Percentiles rank a stretch among this genome's conserved stretches.
These are phyloP conservation scores for Otus sunia DNA, from an alignment of 2,113 vertebrate species.

Conservation along the genomic window DNA sequence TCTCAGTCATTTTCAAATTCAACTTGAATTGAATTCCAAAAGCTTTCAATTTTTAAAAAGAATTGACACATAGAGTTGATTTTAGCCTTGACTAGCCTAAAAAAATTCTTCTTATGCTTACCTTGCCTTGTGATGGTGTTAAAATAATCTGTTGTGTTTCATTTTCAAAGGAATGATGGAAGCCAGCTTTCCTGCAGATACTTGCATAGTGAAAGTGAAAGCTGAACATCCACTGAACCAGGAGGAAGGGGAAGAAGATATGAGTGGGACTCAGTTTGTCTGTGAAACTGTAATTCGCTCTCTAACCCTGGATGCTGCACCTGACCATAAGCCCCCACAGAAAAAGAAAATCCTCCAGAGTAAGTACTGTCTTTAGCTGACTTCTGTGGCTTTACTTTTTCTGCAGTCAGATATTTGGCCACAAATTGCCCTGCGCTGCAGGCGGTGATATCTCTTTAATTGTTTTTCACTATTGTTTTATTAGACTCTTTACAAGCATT, in stretches of 20 bases:
- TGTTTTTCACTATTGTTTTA: neutral
- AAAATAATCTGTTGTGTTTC: neutral
- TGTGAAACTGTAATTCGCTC: constrained; percentile 98
- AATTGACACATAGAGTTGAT: neutral
- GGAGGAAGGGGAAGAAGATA: constrained; percentile 91
- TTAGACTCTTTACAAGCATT: neutral
- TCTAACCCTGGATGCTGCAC: constrained; percentile 91
- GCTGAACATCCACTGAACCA: constrained; percentile 56
- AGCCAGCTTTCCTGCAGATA: constrained; percentile 2
- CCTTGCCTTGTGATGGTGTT: neutral
- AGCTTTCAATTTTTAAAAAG: neutral
- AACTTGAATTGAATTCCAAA: neutral
- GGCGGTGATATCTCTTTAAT: neutral
- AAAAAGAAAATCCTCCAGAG: constrained; percentile 69
- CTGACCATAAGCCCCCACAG: constrained; percentile 86
- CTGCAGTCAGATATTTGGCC: neutral
- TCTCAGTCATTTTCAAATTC: neutral
- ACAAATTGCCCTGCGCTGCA: neutral
- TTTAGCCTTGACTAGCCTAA: neutral
- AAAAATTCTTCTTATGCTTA: neutral
- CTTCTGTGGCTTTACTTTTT: neutral
- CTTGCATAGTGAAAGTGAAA: neutral
- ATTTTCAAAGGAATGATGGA: neutral
- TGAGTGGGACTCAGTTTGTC: constrained; percentile 97
- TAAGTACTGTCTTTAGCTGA: constrained; percentile 53